Base-by-base conservation (phyloP, 2,797 vertebrate genomes). In the Etheostoma perlongum region DNA sequence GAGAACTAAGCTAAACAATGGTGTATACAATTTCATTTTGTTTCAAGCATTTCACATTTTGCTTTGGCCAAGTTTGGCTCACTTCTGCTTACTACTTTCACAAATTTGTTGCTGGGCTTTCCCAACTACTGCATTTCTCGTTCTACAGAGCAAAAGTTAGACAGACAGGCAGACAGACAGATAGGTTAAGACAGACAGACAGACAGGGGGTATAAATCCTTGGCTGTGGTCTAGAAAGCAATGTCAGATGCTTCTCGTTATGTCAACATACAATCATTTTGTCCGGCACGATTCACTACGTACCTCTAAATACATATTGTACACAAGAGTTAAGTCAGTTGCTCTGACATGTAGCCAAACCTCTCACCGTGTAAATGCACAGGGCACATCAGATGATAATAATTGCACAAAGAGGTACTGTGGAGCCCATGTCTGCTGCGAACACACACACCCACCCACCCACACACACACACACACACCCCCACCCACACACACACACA, bases 401-500 rank as follows among this genome's bases (percentile, higher is more conserved):
- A 93, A 94, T 92, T 94, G 94, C 94, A 94, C 94, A 93, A 92
- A 94, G 93, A 94, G 94, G 94, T 94, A 93, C 93, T 92, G 87
- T 89, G 91, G 89, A 92, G 90, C 92, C 92, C 90, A 94, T 90
- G 92, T 94, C 93, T 91, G 91, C 90, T 89, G 88, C 47, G 61
- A 81, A 89, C 79, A 81, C 84, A 88, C 88, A 85, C 74, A 77
- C 71, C 63, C 58, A 48, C 61, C 44, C 62, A 10, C 66, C 9
- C 58, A 13, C 55, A 14, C n/a, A 9, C 59, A 27, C 11, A 10
- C 61, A 44, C 54, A 42, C 66, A 30, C 11, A 30, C 47, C 55
- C 74, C 63, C 58, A 48, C 65, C 44, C 62, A 10, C 66, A 12
- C 58, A 16, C 55, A 18, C n/a, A 9, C 59, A 36, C 11, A 10